phyloP scores from a whole-genome alignment of 2,113 vertebrate species.

The Scartelaos histophorus region DNA sequence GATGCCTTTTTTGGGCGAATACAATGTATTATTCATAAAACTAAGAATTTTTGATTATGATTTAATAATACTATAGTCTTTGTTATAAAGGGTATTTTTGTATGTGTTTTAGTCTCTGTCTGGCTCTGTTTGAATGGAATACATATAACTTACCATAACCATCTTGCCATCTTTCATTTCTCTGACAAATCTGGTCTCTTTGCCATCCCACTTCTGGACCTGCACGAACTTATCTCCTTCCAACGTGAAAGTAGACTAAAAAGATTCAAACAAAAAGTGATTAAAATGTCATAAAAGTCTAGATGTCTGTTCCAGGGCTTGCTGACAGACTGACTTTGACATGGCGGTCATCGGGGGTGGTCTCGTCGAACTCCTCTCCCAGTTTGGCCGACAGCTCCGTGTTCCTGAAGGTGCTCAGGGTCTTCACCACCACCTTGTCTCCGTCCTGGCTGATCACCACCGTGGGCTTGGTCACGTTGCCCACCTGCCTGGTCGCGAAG shows the following conservation, averaged over 20 bases:
- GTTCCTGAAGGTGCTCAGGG: conserved; percentile 94
- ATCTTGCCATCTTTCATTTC: conserved; percentile 95
- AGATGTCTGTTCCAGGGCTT: background rate
- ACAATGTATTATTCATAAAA: too few relatives aligned
- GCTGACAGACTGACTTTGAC: conserved; percentile 84
- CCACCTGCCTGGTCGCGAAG: conserved; percentile 92
- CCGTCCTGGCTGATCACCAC: conserved; percentile 89
- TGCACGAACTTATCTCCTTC: conserved; percentile 90
- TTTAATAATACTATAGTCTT: too few relatives aligned
- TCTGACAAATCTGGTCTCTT: conserved; percentile 90
- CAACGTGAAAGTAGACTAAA: conserved; percentile 87
- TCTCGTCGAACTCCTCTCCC: conserved; percentile 97
- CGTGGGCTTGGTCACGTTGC: conserved; percentile 93
- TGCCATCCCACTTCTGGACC: conserved; percentile 93
- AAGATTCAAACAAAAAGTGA: background rate
- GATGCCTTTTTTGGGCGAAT: too few relatives aligned
- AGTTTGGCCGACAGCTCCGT: conserved; percentile 90
- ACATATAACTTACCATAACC: conserved; percentile 85
- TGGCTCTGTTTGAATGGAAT: background rate
- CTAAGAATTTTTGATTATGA: too few relatives aligned
- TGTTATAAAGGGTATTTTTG: too few relatives aligned
- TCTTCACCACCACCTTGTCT: conserved; percentile 88
- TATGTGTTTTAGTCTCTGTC: background rate
- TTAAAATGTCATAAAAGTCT: background rate
- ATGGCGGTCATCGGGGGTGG: conserved; percentile 88